A percentile compares a stretch with the other conserved stretches of the same genome.
These are phyloP conservation scores for Melanaphis sacchari DNA, from an alignment of 1,140 invertebrate genomes.

Conservation along the genomic window DNA sequence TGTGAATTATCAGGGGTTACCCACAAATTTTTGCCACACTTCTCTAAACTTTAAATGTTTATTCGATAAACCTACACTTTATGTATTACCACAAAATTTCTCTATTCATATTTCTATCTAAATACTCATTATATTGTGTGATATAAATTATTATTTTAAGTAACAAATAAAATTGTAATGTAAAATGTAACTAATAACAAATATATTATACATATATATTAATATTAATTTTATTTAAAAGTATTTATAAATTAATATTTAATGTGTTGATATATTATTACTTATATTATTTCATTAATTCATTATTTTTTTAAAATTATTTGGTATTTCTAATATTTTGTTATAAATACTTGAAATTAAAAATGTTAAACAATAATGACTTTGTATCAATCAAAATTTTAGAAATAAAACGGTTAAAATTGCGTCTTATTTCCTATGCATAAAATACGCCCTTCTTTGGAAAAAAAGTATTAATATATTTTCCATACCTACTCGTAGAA, in stretches of 20 bases:
- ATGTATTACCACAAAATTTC: background rate
- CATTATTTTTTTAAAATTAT: background rate
- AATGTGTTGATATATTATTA: background rate
- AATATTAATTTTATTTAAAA: background rate
- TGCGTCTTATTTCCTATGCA: background rate
- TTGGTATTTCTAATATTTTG: background rate
- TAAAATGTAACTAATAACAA: background rate
- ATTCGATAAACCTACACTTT: background rate
- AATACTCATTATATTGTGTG: background rate
- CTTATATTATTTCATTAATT: no score
- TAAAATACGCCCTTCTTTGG: background rate
- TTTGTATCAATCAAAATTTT: background rate
- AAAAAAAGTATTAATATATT: background rate
- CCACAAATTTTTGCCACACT: background rate
- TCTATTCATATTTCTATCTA: background rate
- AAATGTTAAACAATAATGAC: background rate
- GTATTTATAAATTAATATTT: background rate
- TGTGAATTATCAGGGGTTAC: background rate
- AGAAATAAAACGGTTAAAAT: background rate
- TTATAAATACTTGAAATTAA: background rate
- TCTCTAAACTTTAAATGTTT: background rate
- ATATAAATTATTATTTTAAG: background rate
- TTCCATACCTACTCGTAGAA: background rate
- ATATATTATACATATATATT: background rate
- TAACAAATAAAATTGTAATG: background rate